Conservation (phyloP, 23 tunicate species). For the Ciona savignyi region DNA sequence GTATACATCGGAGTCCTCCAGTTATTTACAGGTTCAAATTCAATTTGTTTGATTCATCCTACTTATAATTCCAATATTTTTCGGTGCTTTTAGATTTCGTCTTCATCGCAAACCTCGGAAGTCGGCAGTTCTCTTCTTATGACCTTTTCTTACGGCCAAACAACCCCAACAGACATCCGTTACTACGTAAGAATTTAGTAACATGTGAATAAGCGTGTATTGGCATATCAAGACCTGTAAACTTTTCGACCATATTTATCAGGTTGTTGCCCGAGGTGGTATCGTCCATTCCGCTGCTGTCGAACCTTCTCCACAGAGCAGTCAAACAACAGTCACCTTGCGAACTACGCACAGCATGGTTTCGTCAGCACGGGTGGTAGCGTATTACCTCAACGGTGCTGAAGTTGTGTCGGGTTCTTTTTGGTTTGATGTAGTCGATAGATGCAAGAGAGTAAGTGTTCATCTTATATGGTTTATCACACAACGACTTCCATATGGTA, state of each 20-base stretch:
- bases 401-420: slow-evolving; percentile 20
- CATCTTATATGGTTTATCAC: too few relatives aligned
- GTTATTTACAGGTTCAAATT: slow-evolving; percentile 35
- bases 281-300: slow-evolving; percentile 29
- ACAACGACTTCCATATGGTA: too few relatives aligned
- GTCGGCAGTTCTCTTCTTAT: neutral
- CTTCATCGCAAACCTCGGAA: neutral
- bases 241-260: neutral
- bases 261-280: slow-evolving; percentile 60
- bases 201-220: neutral
- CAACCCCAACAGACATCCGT: neutral
- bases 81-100: neutral
- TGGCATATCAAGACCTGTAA: neutral
- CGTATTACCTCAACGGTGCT: slow-evolving; percentile 17
- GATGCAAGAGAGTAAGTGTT: slow-evolving; percentile 37
- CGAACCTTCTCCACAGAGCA: slow-evolving; percentile 2
- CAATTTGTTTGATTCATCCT: neutral
- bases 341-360: slow-evolving; percentile 19
- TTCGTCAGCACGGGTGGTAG: slow-evolving; percentile 32
- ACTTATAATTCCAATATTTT: neutral
- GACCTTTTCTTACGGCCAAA: neutral
- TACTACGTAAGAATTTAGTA: slow-evolving; percentile 25
- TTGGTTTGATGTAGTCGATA: slow-evolving; percentile 38
- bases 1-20: slow-evolving; percentile 33
- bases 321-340: slow-evolving; percentile 7